These are phyloP conservation scores for Cheilosia grossa DNA, from an alignment of 2,888 invertebrate genomes.

Conservation along the genomic window DNA sequence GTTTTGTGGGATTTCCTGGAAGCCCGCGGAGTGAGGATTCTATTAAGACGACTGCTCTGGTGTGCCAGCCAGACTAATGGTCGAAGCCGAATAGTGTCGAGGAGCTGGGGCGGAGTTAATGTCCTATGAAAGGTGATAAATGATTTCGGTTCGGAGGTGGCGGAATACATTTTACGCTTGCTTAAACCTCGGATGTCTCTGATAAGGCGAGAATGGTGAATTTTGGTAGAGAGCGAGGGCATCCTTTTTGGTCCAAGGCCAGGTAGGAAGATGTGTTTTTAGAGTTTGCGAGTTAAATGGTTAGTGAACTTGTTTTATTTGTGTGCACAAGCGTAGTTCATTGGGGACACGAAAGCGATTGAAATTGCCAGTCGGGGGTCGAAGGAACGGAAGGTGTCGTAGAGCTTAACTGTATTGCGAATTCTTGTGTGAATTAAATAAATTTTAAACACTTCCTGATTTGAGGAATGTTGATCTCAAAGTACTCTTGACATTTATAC, in stretches of 20 bases:
- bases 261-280: background rate
- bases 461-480: too few relatives aligned
- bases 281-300: too few relatives aligned
- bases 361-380: too few relatives aligned
- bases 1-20: slow-evolving; percentile 1
- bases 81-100: background rate
- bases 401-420: too few relatives aligned
- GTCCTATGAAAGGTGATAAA: slow-evolving; percentile 49
- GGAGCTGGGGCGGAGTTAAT: slow-evolving; percentile 34
- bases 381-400: too few relatives aligned
- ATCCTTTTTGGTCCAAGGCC: slow-evolving; percentile 1
- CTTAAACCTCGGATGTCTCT: background rate
- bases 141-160: slow-evolving; percentile 21
- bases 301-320: too few relatives aligned
- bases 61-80: slow-evolving; percentile 7
- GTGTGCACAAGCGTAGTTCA: too few relatives aligned
- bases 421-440: too few relatives aligned
- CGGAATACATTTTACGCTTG: slow-evolving; percentile 34
- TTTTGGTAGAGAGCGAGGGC: background rate
- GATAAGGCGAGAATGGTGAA: background rate
- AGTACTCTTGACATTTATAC: too few relatives aligned
- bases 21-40: slow-evolving; percentile 39
- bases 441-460: too few relatives aligned
- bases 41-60: slow-evolving; percentile 35
- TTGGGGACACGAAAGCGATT: too few relatives aligned